phyloP scores from a whole-genome alignment of 2,888 invertebrate genomes.

The Drosophila neutralis region DNA sequence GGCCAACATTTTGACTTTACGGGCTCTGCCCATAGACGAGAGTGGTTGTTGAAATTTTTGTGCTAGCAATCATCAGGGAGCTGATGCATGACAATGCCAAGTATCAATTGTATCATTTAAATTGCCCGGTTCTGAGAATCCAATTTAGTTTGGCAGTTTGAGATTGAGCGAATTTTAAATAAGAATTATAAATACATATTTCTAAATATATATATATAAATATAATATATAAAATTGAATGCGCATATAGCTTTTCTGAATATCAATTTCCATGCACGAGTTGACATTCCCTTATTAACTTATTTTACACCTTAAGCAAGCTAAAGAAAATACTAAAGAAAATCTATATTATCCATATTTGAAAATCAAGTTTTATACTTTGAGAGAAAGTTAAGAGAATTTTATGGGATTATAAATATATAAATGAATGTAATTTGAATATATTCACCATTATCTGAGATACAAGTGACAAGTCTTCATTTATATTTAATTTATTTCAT shows the following conservation, averaged over 20 bases:
- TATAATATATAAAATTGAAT: background rate
- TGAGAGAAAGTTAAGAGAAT: background rate
- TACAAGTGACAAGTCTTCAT: background rate
- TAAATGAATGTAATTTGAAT: background rate
- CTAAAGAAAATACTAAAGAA: background rate
- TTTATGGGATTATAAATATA: background rate
- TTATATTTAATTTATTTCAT: background rate
- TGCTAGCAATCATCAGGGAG: background rate
- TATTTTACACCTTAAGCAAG: background rate
- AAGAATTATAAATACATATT: background rate
- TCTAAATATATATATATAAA: background rate
- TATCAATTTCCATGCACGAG: background rate
- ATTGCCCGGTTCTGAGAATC: background rate
- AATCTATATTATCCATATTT: background rate
- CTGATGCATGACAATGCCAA: slow-evolving; percentile 3
- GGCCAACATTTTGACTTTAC: slow-evolving; percentile 64
- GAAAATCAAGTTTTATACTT: background rate
- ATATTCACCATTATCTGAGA: background rate
- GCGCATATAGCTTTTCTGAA: background rate
- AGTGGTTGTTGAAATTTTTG: slow-evolving; percentile 27
- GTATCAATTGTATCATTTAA: background rate
- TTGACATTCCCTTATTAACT: background rate
- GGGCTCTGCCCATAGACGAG: slow-evolving; percentile 23
- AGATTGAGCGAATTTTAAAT: background rate
- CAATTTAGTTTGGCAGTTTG: background rate